Conservation (phyloP, 2,888 invertebrate species). For the Epistrophella euchroma region DNA sequence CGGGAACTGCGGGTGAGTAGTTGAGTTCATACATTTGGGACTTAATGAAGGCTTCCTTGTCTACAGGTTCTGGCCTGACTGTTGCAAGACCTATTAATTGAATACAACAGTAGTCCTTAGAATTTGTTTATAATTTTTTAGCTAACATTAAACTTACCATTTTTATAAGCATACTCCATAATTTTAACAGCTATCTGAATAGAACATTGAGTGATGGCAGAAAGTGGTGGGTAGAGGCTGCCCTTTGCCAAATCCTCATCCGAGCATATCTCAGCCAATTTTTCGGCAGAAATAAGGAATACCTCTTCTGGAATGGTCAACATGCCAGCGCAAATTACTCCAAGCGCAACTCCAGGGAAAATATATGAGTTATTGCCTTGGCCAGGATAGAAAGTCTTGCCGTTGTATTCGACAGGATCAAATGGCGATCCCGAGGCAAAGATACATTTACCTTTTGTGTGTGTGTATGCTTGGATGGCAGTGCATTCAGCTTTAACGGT, state of each 20-base stretch:
- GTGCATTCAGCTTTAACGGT: conserved; percentile 99
- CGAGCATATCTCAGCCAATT: conserved; percentile 92
- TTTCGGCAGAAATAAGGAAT: conserved; percentile 95
- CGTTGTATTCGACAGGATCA: conserved; percentile 91
- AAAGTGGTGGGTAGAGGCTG: conserved; percentile 95
- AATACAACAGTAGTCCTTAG: background rate
- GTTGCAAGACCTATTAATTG: conserved; percentile 88
- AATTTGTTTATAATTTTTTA: background rate
- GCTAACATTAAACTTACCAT: conserved; percentile 85
- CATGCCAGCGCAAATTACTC: conserved; percentile 94
- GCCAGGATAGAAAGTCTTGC: conserved; percentile 93
- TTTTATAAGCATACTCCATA: conserved; percentile 92
- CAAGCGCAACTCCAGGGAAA: conserved; percentile 98
- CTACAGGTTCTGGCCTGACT: conserved; percentile 90
- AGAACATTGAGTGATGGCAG: conserved; percentile 93
- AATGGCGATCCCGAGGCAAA: conserved; percentile 99
- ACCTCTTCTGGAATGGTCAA: conserved; percentile 95
- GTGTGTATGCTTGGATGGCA: conserved; percentile 97
- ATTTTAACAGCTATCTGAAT: conserved; percentile 92
- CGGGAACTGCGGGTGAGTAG: conserved; percentile 89
- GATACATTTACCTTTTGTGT: conserved; percentile 95
- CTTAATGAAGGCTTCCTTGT: conserved; percentile 90
- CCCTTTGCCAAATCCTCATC: conserved; percentile 92
- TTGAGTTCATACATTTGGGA: conserved; percentile 92
- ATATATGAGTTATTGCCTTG: conserved; percentile 99